phyloP scores from a whole-genome alignment of 2,113 vertebrate genomes.

The Thunnus maccoyii region DNA sequence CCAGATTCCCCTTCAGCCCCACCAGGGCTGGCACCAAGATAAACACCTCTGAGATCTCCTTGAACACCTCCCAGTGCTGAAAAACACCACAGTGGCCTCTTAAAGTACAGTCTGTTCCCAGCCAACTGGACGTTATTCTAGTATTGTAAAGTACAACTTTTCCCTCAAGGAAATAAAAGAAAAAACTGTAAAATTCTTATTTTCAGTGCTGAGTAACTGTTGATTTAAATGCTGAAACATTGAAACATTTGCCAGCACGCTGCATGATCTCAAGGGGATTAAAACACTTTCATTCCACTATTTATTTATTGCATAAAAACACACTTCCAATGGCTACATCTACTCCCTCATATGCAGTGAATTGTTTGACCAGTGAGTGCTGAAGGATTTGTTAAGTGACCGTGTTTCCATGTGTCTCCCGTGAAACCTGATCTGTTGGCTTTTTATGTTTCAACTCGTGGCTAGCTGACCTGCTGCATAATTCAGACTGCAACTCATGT shows the following conservation, averaged over 20 bases:
- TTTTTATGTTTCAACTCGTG: background rate
- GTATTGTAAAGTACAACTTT: too few species aligned
- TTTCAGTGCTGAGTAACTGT: too few species aligned
- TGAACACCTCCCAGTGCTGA: constrained; percentile 93
- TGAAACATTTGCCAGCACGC: too few species aligned
- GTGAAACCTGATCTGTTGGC: background rate
- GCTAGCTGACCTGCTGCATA: constrained; percentile 1
- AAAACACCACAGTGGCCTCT: constrained; percentile 41
- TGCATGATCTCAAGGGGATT: too few species aligned
- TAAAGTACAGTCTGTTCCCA: background rate
- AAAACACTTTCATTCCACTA: too few species aligned
- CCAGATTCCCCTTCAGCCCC: constrained; percentile 95
- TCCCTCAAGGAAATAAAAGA: too few species aligned
- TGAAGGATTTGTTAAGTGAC: background rate
- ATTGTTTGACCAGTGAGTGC: background rate
- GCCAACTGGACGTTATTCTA: too few species aligned
- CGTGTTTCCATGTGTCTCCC: background rate
- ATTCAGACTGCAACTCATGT: background rate
- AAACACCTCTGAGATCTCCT: constrained; percentile 87
- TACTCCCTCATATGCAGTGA: background rate
- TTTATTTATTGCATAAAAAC: background rate
- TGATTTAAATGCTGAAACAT: too few species aligned
- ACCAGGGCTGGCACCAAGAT: constrained; percentile 92
- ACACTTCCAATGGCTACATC: background rate
- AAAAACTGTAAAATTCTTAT: too few species aligned